Evolutionary conservation across 1,140 invertebrate species (phyloP).

Genomic region (Gonatopus flavifemur): DNA sequence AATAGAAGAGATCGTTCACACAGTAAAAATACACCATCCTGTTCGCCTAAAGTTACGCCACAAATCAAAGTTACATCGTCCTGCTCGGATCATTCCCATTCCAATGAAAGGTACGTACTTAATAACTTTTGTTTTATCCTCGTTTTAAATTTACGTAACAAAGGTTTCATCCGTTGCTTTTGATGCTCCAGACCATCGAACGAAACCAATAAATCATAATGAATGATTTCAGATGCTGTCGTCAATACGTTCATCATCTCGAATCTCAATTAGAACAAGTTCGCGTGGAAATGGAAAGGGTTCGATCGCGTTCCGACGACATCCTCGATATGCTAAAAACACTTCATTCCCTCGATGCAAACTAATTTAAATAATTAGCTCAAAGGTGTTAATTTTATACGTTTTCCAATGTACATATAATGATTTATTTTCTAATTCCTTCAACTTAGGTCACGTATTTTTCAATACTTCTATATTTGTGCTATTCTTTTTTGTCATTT

Average conservation of each 20-base stretch:
- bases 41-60: constrained; percentile 21
- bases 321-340: constrained; percentile 41
- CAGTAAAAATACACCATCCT: constrained; percentile 6
- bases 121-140: constrained; percentile 1
- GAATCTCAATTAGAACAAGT: constrained; percentile 41
- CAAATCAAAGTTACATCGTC: constrained; percentile 26
- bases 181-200: background rate
- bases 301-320: constrained; percentile 37
- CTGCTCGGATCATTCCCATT: constrained; percentile 20
- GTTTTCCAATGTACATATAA: constrained; percentile 33
- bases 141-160: background rate
- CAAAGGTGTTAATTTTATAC: constrained; percentile 10
- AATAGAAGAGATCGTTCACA: constrained; percentile 11
- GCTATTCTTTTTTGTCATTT: constrained; percentile 14
- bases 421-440: constrained; percentile 14
- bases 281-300: constrained; percentile 39
- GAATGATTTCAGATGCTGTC: constrained; percentile 33
- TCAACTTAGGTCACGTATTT: constrained; percentile 21
- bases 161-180: background rate
- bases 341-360: constrained; percentile 31
- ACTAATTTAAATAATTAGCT: constrained; percentile 20
- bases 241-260: constrained; percentile 30
- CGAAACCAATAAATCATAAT: background rate
- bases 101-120: constrained; percentile 36
- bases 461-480: constrained; percentile 9